A percentile compares a stretch with the other conserved stretches of the same genome.
phyloP scores from a whole-genome alignment of 1,140 invertebrate genomes.

The Eueides isabella region DNA sequence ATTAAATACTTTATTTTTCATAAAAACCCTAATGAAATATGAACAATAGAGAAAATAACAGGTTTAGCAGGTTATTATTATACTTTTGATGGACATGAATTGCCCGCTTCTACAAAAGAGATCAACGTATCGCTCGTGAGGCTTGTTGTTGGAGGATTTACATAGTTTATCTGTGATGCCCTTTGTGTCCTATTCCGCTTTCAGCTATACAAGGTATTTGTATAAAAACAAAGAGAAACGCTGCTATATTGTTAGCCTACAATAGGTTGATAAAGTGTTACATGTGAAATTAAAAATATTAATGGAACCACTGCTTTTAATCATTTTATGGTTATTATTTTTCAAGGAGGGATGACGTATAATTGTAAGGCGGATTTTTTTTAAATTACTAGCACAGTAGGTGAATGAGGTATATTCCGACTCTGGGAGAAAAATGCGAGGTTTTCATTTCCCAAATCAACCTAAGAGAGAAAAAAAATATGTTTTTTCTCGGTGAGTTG shows the following conservation, averaged over 20 bases:
- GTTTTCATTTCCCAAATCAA: too few species aligned
- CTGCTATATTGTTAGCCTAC: background rate
- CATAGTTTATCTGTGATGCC: background rate
- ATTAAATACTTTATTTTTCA: too few species aligned
- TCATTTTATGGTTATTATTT: too few species aligned
- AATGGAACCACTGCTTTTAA: background rate
- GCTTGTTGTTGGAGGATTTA: slow-evolving; percentile 2
- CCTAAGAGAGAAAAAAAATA: too few species aligned
- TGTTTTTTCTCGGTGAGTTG: too few species aligned
- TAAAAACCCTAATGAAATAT: too few species aligned
- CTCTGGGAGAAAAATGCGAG: too few species aligned
- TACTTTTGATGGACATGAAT: background rate
- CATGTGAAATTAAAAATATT: background rate
- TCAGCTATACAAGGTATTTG: background rate
- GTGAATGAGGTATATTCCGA: too few species aligned
- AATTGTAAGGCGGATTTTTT: too few species aligned
- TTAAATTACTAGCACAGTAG: too few species aligned
- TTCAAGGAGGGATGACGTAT: too few species aligned
- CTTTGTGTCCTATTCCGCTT: background rate
- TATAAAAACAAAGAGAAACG: background rate
- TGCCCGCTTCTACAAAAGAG: slow-evolving; percentile 1
- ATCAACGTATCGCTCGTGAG: background rate
- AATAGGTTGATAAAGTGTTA: background rate
- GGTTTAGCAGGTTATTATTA: background rate
- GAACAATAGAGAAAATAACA: too few species aligned